Evolutionary conservation across 2,113 vertebrate genomes (phyloP).

Genomic region (Vidua macroura): DNA sequence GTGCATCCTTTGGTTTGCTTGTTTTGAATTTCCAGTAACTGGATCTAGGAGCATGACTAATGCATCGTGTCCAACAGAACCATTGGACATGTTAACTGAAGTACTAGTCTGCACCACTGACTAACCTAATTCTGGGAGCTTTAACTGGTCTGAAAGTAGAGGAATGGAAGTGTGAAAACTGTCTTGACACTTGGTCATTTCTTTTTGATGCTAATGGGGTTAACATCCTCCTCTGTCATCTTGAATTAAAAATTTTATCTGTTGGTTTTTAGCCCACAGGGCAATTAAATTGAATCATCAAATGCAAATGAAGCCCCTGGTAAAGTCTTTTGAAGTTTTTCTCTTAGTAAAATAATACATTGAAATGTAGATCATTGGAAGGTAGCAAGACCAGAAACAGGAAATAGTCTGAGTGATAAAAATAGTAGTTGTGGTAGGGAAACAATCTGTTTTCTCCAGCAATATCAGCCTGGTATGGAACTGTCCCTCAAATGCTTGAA

Average conservation of each 20-base stretch:
- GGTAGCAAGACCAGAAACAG: not conserved
- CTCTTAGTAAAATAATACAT: not conserved
- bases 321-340: not conserved
- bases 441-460: not conserved
- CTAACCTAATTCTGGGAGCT: constrained; percentile 33
- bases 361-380: not conserved
- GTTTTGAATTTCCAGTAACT: not conserved
- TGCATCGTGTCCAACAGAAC: not conserved
- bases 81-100: not conserved
- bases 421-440: not conserved
- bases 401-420: not conserved
- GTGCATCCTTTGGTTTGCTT: not conserved
- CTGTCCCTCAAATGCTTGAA: not conserved
- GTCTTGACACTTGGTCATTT: constrained; percentile 52
- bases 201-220: constrained; percentile 44
- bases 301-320: not conserved
- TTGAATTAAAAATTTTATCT: constrained; percentile 10
- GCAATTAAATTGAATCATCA: constrained; percentile 27
- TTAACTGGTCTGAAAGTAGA: not conserved
- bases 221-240: constrained; percentile 34
- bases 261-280: constrained; percentile 1
- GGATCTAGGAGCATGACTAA: not conserved
- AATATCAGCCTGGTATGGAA: not conserved
- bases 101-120: constrained; percentile 39
- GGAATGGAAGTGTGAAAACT: constrained; percentile 46